Evolutionary conservation across 53 echinoderm and acorn worm species (phyloP), one percentile per base, ranked within the genome.

Genomic region (Holothuria scabra): DNA sequence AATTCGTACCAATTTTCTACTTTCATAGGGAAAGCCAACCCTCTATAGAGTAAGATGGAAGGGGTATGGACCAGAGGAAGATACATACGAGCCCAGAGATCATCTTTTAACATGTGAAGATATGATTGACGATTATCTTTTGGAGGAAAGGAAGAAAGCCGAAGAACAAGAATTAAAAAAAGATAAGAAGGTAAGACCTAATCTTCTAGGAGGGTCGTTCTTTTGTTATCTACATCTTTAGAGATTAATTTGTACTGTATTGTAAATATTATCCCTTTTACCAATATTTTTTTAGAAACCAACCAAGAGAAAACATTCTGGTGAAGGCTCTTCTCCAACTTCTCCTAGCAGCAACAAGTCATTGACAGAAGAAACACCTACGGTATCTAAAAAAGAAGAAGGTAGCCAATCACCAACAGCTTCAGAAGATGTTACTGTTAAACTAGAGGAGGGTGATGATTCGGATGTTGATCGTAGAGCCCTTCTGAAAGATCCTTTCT

Each of bases 101-200:
- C 94, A 97, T 63, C 89, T 94, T 2, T 86, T 94, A 28, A 90
- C 97, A 32, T 97, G 97, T 75, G 97, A 97, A 66, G 97, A 97
- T 44, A 89, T 97, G 67, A 93, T 97, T 12, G 97, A 97, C 38
- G 92, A 94, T 21, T 97, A 91, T 81, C 83, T 97, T 11, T 85
- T 81, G 60, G 90, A 94, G 59, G 81, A 94, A 66, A 87, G 90
- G 46, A 83, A 74, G 71, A 76, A 76, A 76, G 44, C 44, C 23
- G 76, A 76, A 2, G 69, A 69, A 69, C 44, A 13, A 8, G 76
- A 28, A 22, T 7, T 26, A 5, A 76, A 76, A 26, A 56, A 49
- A 30, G 76, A 76, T 30, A 61, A 80, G n/a, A 61, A 61, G 80
- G 80, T 30, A 37, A 52, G 52, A 16, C n/a, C n/a, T 0, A 16